Conservation (phyloP, 37 sponge, comb jelly and placozoan species). For the Halisarca cf. caerulea region DNA sequence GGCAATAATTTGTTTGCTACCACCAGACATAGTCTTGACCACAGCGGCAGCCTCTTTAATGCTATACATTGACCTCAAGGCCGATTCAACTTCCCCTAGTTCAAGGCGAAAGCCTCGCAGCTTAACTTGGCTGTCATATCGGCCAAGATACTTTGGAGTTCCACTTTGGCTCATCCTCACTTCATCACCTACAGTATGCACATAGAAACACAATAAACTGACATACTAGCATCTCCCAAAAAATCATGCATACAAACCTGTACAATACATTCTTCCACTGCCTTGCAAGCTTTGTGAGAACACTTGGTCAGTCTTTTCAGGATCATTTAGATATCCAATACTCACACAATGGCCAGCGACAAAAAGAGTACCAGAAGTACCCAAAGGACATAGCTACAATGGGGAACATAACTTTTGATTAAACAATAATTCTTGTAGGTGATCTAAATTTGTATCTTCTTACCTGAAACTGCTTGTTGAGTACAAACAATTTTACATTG, state of each 20-base stretch:
- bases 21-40: conserved; percentile 7
- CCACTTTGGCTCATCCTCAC: conserved; percentile 35
- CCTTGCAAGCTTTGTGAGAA: conserved; percentile 24
- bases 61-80: not conserved
- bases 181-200: conserved; percentile 22
- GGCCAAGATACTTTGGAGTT: conserved; percentile 43
- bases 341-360: conserved; percentile 57
- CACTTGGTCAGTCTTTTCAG: not conserved
- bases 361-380: conserved; percentile 27
- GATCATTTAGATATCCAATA: conserved; percentile 34
- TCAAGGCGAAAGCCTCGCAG: conserved; percentile 70
- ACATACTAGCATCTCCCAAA: not conserved
- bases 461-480: conserved; percentile 8
- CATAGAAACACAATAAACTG: not conserved
- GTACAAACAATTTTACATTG: not conserved
- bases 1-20: conserved; percentile 28
- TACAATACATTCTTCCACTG: conserved; percentile 28
- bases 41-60: conserved; percentile 31
- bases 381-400: conserved; percentile 18
- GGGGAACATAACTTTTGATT: not conserved
- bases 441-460: no score
- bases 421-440: no score
- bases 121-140: conserved; percentile 65
- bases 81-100: conserved; percentile 48
- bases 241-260: not conserved